Conservation (phyloP, 2,113 vertebrate genomes). For the Micromys minutus region DNA sequence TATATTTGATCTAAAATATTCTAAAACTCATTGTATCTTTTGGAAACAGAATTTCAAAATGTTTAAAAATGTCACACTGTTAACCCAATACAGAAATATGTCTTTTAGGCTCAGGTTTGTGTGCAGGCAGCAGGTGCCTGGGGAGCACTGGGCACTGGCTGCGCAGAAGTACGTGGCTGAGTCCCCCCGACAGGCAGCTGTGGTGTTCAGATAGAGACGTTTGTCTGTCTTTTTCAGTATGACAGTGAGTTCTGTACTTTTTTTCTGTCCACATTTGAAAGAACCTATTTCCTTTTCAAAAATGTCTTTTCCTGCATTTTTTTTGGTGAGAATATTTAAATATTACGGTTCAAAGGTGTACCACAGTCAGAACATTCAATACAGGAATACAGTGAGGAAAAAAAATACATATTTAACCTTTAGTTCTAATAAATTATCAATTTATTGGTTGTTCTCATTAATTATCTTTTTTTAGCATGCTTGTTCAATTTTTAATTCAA, state of each 20-base stretch:
- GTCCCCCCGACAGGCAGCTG: background rate
- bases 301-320: background rate
- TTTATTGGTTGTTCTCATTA: background rate
- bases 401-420: conserved; percentile 18
- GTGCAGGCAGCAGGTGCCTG: background rate
- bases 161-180: conserved; percentile 59
- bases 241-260: background rate
- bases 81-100: background rate
- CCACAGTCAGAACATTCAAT: conserved; percentile 27
- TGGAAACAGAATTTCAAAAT: background rate
- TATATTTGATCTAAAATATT: background rate
- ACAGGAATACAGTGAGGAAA: background rate
- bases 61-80: background rate
- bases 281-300: conserved; percentile 49
- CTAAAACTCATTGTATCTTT: background rate
- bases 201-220: background rate
- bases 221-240: background rate
- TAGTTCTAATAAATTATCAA: conserved; percentile 17
- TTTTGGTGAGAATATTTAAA: background rate
- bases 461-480: conserved; percentile 27
- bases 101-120: background rate
- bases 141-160: background rate
- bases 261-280: rapidly evolving
- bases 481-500: conserved; percentile 18
- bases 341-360: background rate